These are phyloP conservation scores for Buceros bicornis DNA, from an alignment of 2,797 vertebrate genomes.

Conservation along the genomic window DNA sequence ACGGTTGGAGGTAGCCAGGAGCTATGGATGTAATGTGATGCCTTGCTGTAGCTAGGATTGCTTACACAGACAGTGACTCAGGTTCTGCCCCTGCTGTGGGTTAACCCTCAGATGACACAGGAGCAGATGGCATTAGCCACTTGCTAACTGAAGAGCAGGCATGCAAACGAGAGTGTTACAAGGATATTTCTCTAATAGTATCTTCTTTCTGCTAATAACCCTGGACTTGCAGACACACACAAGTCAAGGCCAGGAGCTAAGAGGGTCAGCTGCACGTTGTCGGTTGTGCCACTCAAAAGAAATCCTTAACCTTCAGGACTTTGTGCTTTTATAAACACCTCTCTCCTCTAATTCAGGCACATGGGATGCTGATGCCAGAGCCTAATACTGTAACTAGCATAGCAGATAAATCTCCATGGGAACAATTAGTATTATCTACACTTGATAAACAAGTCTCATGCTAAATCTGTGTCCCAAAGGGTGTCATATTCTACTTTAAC, in stretches of 20 bases:
- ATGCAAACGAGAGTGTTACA: slow-evolving; percentile 6
- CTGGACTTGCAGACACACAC: background rate
- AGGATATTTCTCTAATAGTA: slow-evolving; percentile 17
- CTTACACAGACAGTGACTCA: background rate
- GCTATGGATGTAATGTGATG: background rate
- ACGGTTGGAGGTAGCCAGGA: background rate
- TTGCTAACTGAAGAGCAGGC: slow-evolving; percentile 16
- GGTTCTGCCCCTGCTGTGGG: background rate
- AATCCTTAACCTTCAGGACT: slow-evolving; percentile 40
- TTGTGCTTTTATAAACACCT: slow-evolving; percentile 55
- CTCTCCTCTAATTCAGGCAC: slow-evolving; percentile 50
- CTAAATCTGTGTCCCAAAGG: slow-evolving; percentile 78
- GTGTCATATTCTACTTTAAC: slow-evolving; percentile 75
- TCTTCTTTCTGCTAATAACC: slow-evolving; percentile 26
- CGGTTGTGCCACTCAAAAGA: background rate
- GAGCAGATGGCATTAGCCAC: slow-evolving; percentile 48
- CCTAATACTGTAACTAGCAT: slow-evolving; percentile 60
- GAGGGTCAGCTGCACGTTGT: background rate
- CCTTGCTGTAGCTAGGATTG: background rate
- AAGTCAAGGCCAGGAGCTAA: slow-evolving; percentile 29
- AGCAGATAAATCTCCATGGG: slow-evolving; percentile 76
- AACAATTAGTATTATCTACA: slow-evolving; percentile 80
- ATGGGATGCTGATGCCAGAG: slow-evolving; percentile 54
- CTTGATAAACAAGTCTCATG: slow-evolving; percentile 77
- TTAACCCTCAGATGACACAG: slow-evolving; percentile 37